Evolutionary conservation across 2,888 invertebrate genomes (phyloP), one percentile per base, ranked within the genome.

Genomic region (Melanostoma scalare): DNA sequence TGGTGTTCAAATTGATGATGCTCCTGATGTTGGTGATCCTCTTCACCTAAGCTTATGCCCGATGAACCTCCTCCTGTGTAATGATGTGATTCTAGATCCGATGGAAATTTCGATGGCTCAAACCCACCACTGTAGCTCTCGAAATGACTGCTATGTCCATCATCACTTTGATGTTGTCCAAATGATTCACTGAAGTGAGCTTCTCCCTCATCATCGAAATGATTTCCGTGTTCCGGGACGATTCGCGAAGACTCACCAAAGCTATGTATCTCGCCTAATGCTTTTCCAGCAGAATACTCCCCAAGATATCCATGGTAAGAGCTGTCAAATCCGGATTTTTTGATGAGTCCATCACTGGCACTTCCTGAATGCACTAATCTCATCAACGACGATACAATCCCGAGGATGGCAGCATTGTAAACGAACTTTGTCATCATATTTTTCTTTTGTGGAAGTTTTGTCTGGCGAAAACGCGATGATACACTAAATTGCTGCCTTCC

Each of bases 401-500:
- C 73, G 9, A 82, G 63, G 69, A 82, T 74, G 73, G 30, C 4
- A 8, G 58, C 46, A 4, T 63, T 72, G 33, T 36, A 56, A 1
- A 68, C 67, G 36, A 73, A 48, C n/a, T 36, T 56, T 52, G 58
- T 73, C 46, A 6, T 73, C 77, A 74, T 82, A 61, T 73, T 42
- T 6, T 0, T 36, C n/a, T 73, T 33, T 48, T 42, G 10, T 10
- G 53, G 60, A 73, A 46, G 44, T 74, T 65, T 36, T 77, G 33
- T 53, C 77, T 20, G 20, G 58, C 56, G 31, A 63, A 58, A 58
- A 46, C 20, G 36, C 69, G 58, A 74, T 82, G 68, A 20, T 74
- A 78, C 68, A 82, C 82, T 82, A 82, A 78, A 77, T 73, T 42
- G 77, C 65, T 58, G 33, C 82, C 77, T 74, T 77, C 82, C 33